These are phyloP conservation scores for Drosophila micromelanica DNA, from an alignment of 1,140 invertebrate genomes.

Conservation along the genomic window DNA sequence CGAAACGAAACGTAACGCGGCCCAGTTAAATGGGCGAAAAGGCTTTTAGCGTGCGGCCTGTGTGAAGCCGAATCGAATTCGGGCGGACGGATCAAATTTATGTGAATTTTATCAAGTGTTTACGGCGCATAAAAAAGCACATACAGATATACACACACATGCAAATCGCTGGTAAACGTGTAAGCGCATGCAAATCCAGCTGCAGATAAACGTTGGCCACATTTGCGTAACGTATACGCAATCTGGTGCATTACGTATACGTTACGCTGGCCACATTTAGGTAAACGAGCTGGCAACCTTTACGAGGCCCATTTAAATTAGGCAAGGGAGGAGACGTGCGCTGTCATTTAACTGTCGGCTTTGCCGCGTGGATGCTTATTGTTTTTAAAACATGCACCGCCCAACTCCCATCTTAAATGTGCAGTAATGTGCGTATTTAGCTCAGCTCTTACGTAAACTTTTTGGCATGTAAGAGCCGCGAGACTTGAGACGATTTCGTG, in stretches of 20 bases:
- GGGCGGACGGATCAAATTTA: conserved; percentile 63
- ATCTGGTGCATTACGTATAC: conserved; percentile 39
- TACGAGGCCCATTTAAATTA: conserved; percentile 37
- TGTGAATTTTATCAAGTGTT: conserved; percentile 81
- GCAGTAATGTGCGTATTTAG: conserved; percentile 60
- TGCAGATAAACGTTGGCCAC: conserved; percentile 42
- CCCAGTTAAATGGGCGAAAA: conserved; percentile 49
- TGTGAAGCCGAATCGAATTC: conserved; percentile 52
- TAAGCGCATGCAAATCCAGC: conserved; percentile 52
- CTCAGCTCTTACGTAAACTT: conserved; percentile 47
- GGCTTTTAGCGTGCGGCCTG: conserved; percentile 48
- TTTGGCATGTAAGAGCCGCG: conserved; percentile 60
- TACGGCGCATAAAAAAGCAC: conserved; percentile 67
- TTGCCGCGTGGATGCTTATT: conserved; percentile 58
- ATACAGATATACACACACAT: conserved; percentile 2
- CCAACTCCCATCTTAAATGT: conserved; percentile 6
- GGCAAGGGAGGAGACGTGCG: conserved; percentile 13
- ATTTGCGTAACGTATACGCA: conserved; percentile 46
- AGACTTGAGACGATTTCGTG: conserved; percentile 27
- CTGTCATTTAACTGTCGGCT: conserved; percentile 69
- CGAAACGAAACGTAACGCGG: conserved; percentile 28
- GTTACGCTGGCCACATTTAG: conserved; percentile 40
- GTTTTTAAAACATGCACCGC: conserved; percentile 44
- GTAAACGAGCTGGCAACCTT: conserved; percentile 6
- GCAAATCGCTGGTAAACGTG: conserved; percentile 30